Percentiles rank a stretch among this genome's conserved stretches.
phyloP scores from a whole-genome alignment of 2,113 vertebrate genomes.

The Alaudala cheleensis region DNA sequence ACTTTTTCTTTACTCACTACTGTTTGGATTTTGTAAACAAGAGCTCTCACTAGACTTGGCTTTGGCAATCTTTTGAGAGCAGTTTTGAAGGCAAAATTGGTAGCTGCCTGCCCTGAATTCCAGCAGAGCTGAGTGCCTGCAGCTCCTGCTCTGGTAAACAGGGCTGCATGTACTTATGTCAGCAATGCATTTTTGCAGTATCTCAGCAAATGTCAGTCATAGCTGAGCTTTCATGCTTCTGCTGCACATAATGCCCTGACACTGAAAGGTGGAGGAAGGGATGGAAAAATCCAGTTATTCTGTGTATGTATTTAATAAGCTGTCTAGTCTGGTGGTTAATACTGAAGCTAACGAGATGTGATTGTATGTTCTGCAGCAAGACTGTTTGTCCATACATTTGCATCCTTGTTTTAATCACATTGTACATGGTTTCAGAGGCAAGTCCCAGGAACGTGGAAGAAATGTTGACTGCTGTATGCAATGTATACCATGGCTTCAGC shows the following conservation, averaged over 20 bases:
- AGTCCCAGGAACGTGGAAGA: conserved; percentile 26
- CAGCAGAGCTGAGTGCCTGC: not conserved
- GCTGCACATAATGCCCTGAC: not conserved
- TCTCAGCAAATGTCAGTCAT: conserved; percentile 41
- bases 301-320: conserved; percentile 24
- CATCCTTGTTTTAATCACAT: conserved; percentile 13
- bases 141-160: conserved; percentile 2
- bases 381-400: not conserved
- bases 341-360: conserved; percentile 5
- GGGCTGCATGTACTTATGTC: not conserved
- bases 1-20: not conserved
- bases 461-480: not conserved
- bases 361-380: conserved; percentile 18
- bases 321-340: not conserved
- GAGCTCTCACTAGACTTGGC: not conserved
- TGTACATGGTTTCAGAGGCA: not conserved
- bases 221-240: not conserved
- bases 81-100: not conserved
- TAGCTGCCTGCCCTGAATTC: not conserved
- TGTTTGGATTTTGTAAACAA: not conserved
- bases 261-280: not conserved
- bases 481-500: conserved; percentile 6
- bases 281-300: conserved; percentile 26
- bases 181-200: conserved; percentile 45
- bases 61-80: not conserved